Evolutionary conservation across 2,888 invertebrate genomes (phyloP), one percentile per base, ranked within the genome.

Genomic region (Suillia variegata): DNA sequence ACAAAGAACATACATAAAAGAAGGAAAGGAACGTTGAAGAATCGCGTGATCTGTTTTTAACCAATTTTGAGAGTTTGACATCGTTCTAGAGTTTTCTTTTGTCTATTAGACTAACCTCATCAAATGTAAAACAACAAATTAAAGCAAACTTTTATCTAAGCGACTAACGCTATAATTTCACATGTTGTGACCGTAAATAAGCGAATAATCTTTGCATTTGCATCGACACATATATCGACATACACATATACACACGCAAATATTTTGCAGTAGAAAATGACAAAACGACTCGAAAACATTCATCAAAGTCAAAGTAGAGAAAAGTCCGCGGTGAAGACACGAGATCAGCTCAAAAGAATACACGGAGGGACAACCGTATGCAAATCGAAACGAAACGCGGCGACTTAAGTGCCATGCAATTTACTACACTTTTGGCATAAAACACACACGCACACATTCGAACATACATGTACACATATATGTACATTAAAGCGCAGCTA

Each of bases 221-320:
- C 17, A 45, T 45, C 45, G 3, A 4, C 45, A 2, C 18, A n/a
- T n/a, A n/a, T n/a, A n/a, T n/a, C n/a, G n/a, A n/a, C n/a, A n/a
- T n/a, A n/a, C n/a, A n/a, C n/a, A n/a, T n/a, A n/a, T n/a, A n/a
- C n/a, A n/a, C n/a, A 31, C 31, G 38, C 38, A 38, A 13, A n/a
- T 38, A 8, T 6, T 38, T 38, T 38, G 51, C 61, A 38, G 57
- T 24, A 24, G 47, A 22, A 47, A 58, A 38, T 56, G 56, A 24
- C 56, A 66, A 61, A 59, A 62, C 56, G 64, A 63, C 68, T 73
- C 62, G 70, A 64, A 63, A 71, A 73, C 78, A 81, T 81, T 77
- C 76, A 77, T 81, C 81, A 81, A 81, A 80, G 81, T 81, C 81
- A 77, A 75, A 78, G 72, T 75, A 74, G 76, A 78, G 71, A 74